Percentiles rank a stretch among this genome's conserved stretches.
phyloP scores from a whole-genome alignment of 2,888 invertebrate species.

The Cyrtodaria siliqua region DNA sequence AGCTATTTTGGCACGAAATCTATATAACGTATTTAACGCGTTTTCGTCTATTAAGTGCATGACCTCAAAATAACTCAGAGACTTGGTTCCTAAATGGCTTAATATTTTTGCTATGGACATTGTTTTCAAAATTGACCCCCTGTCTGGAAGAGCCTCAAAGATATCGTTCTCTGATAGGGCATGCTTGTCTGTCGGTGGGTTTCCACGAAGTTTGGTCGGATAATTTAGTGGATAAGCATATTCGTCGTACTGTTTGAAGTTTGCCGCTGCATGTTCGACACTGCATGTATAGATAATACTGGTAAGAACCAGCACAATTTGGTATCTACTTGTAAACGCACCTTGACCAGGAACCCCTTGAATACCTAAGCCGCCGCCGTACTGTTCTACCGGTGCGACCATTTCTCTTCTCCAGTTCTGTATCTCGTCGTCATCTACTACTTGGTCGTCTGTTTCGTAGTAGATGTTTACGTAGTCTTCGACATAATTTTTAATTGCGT shows the following conservation, averaged over 20 bases:
- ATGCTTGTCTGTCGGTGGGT: constrained; percentile 62
- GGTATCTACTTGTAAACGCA: constrained; percentile 33
- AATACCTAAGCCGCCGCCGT: constrained; percentile 82
- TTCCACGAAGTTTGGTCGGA: constrained; percentile 62
- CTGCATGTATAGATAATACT: constrained; percentile 63
- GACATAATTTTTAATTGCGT: constrained; percentile 81
- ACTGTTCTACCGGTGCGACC: constrained; percentile 72
- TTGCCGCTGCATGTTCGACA: constrained; percentile 64
- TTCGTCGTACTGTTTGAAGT: no score
- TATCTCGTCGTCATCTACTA: constrained; percentile 73
- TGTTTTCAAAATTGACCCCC: constrained; percentile 79
- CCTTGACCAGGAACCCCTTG: constrained; percentile 66
- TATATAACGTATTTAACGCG: constrained; percentile 49
- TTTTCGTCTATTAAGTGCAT: constrained; percentile 83
- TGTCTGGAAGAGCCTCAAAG: constrained; percentile 79
- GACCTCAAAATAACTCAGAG: constrained; percentile 84
- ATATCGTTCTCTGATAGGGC: constrained; percentile 74
- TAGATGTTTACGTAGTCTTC: constrained; percentile 66
- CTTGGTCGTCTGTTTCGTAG: constrained; percentile 59
- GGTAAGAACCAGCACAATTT: constrained; percentile 44
- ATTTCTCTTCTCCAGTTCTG: constrained; percentile 84
- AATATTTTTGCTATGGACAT: constrained; percentile 84
- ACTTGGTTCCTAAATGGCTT: constrained; percentile 80
- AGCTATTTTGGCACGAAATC: constrained; percentile 81
- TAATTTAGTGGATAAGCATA: constrained; percentile 79